A percentile compares a stretch with the other conserved stretches of the same genome.
phyloP scores from a whole-genome alignment of 1,140 invertebrate species.

The Nasonia giraulti region DNA sequence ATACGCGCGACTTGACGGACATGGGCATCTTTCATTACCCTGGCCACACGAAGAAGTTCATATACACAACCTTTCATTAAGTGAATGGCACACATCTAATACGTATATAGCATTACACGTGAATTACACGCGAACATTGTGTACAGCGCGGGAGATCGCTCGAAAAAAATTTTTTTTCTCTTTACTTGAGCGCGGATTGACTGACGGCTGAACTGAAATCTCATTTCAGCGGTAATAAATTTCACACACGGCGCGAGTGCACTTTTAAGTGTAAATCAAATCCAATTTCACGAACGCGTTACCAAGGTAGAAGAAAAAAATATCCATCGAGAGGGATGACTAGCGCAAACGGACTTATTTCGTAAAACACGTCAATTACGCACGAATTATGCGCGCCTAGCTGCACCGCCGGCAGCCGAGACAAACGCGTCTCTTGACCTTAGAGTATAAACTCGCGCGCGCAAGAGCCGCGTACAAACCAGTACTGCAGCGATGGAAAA shows the following conservation, averaged over 20 bases:
- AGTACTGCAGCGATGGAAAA: not conserved
- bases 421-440: constrained; percentile 23
- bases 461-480: not conserved
- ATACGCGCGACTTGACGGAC: not conserved
- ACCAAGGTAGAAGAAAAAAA: not conserved
- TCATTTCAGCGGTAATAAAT: too few species aligned
- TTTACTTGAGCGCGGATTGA: too few species aligned
- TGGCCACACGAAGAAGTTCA: not conserved
- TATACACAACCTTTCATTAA: not conserved
- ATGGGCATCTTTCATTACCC: constrained; percentile 11
- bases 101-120: not conserved
- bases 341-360: not conserved
- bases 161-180: not conserved
- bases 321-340: not conserved
- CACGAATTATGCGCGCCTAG: not conserved
- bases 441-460: not conserved
- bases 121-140: not conserved
- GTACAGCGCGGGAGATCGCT: not conserved
- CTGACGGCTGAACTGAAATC: too few species aligned
- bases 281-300: not conserved
- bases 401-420: not conserved
- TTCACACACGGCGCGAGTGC: too few species aligned
- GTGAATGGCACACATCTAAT: not conserved
- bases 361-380: constrained; percentile 11
- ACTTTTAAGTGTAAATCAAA: not conserved